These are phyloP conservation scores for Troglohyphantes excavatus DNA, from an alignment of 2,888 invertebrate genomes.

Conservation along the genomic window DNA sequence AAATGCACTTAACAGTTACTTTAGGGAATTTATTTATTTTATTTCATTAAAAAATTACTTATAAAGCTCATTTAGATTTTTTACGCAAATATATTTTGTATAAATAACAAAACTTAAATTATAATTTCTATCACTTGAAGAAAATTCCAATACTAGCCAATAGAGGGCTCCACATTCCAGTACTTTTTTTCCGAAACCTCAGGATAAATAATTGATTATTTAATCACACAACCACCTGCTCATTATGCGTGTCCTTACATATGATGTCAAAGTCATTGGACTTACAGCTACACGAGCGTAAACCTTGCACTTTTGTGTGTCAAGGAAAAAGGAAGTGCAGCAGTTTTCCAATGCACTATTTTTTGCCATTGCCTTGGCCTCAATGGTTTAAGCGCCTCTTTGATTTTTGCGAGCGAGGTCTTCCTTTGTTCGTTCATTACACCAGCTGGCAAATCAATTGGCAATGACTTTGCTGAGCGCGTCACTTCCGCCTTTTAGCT, in stretches of 20 bases:
- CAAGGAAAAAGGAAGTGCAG: conserved; percentile 71
- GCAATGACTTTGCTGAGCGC: not conserved
- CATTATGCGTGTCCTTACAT: conserved; percentile 2
- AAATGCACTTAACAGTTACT: no score
- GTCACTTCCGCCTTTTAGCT: not conserved
- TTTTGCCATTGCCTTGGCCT: conserved; percentile 72
- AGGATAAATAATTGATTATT: not conserved
- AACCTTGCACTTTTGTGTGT: conserved; percentile 54
- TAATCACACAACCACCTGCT: not conserved
- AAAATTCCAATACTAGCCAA: no score
- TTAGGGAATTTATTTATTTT: no score
- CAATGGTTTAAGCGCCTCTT: conserved; percentile 32
- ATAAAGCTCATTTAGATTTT: no score
- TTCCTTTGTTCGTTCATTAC: not conserved
- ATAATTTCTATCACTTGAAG: no score
- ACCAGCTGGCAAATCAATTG: not conserved
- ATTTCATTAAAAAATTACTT: no score
- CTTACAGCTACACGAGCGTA: no score
- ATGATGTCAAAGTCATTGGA: not conserved
- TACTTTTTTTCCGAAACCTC: not conserved
- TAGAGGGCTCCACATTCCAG: no score
- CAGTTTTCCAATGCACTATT: conserved; percentile 51
- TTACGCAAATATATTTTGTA: no score
- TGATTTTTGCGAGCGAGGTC: conserved; percentile 11
- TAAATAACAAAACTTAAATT: no score